Conservation (phyloP, 2,888 invertebrate genomes). For the Celastrina argiolus region DNA sequence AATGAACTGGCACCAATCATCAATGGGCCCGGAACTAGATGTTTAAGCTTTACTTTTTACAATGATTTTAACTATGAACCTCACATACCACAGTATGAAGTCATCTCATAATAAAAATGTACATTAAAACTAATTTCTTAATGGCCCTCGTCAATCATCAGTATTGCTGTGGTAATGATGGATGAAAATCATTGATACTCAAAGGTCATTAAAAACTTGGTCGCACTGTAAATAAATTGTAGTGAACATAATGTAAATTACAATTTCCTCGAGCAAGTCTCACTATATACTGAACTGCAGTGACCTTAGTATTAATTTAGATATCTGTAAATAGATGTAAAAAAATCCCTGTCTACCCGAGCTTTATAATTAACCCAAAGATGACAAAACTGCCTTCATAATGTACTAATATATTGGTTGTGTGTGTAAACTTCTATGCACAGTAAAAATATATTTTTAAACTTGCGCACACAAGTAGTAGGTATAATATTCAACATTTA, state of each 20-base stretch:
- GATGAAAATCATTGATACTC: background rate
- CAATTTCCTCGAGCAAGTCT: background rate
- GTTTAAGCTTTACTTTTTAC: constrained; percentile 67
- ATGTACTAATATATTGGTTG: background rate
- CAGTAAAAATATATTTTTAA: background rate
- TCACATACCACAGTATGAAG: constrained; percentile 65
- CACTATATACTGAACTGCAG: background rate
- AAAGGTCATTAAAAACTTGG: no score
- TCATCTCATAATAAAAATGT: constrained; percentile 48
- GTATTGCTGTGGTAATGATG: background rate
- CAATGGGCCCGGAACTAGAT: constrained; percentile 52
- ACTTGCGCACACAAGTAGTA: background rate
- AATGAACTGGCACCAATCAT: constrained; percentile 60
- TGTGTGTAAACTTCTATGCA: background rate
- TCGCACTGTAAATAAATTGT: no score
- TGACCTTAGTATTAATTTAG: background rate
- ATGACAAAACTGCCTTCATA: background rate
- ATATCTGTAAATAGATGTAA: background rate
- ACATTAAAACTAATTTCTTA: background rate
- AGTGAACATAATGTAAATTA: background rate
- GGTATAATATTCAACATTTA: background rate
- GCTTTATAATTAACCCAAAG: constrained; percentile 18
- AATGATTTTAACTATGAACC: constrained; percentile 69
- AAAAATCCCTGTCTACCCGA: background rate
- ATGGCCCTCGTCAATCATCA: background rate